Evolutionary conservation across 1,140 invertebrate species (phyloP), one percentile per base, ranked within the genome.

Genomic region (Drosophila truncata): DNA sequence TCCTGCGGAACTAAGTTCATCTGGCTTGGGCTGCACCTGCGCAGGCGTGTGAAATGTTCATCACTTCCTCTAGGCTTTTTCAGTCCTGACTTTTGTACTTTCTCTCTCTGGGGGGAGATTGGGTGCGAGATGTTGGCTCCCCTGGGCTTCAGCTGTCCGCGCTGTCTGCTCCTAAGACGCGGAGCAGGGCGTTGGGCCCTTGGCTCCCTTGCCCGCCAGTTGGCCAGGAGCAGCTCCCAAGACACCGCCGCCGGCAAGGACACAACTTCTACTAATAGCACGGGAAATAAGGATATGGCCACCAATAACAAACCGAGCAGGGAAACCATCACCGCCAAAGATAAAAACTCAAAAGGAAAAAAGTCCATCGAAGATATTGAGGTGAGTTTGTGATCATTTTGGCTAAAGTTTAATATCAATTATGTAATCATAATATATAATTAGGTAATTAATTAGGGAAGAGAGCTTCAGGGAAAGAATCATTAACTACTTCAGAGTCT

Each of bases 141-240:
- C 97, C 97, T 74, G 97, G 94, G 70, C 97, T 94, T 79, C 96
- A 94, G 67, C 97, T 94, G 20, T 96, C 96, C 83, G 97, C 97
- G 98, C 77, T 33, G 84, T 29, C 49, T 78, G 61, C 62, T 83
- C 1, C 35, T 78, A 1, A 66, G 73, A 5, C 77, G 72, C 4
- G 55, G 50, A 2, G 35, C 29, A 23, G 49, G 46, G 6, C 70
- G 42, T 7, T 52, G 73, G 20, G 35, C 41, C 3, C 18, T 64
- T 31, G 62, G 47, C 13, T 31, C 47, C 3, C 42, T 69, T 10
- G 44, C 54, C 41, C 54, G 85, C 27, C 37, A 47, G 10, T 31
- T 87, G 49, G 66, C 80, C 4, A 49, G 64, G 16, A 73, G 50
- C 23, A 58, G 41, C n/a, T 62, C 33, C 29, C 42, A 52, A 47